These are phyloP conservation scores for Trichechus manatus DNA, from an alignment of 2,113 vertebrate genomes.

Conservation along the genomic window DNA sequence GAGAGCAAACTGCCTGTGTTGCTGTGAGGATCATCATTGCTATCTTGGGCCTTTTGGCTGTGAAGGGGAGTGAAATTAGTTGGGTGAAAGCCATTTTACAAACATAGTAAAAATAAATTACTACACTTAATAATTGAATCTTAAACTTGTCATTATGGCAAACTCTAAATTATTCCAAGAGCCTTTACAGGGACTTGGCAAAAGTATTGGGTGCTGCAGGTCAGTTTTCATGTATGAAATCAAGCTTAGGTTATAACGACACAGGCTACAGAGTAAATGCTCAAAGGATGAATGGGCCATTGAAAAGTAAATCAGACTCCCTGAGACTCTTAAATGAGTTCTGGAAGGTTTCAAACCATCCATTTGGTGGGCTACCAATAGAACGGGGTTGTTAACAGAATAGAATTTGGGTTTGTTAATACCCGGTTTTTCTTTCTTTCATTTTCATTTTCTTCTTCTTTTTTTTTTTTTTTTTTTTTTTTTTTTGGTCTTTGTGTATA, in stretches of 20 bases:
- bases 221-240: constrained; percentile 82
- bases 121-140: constrained; percentile 85
- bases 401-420: constrained; percentile 40
- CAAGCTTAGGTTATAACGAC: constrained; percentile 79
- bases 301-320: constrained; percentile 73
- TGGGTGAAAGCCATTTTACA: constrained; percentile 86
- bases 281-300: constrained; percentile 79
- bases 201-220: constrained; percentile 50
- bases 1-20: constrained; percentile 80
- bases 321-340: constrained; percentile 30
- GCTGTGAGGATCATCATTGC: constrained; percentile 86
- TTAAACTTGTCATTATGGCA: constrained; percentile 85
- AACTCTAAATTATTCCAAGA: constrained; percentile 85
- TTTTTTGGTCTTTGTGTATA: not conserved
- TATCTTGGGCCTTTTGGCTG: constrained; percentile 88
- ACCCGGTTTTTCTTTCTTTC: not conserved
- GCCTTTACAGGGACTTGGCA: constrained; percentile 82
- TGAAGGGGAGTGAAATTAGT: constrained; percentile 85
- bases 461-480: not conserved
- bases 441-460: not conserved
- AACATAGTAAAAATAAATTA: constrained; percentile 88
- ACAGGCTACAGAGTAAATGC: constrained; percentile 67
- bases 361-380: constrained; percentile 58
- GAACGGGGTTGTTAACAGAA: constrained; percentile 36
- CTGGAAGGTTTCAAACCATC: constrained; percentile 58